Base-by-base conservation (phyloP, 2,888 invertebrate species). In the Noctua janthe region DNA sequence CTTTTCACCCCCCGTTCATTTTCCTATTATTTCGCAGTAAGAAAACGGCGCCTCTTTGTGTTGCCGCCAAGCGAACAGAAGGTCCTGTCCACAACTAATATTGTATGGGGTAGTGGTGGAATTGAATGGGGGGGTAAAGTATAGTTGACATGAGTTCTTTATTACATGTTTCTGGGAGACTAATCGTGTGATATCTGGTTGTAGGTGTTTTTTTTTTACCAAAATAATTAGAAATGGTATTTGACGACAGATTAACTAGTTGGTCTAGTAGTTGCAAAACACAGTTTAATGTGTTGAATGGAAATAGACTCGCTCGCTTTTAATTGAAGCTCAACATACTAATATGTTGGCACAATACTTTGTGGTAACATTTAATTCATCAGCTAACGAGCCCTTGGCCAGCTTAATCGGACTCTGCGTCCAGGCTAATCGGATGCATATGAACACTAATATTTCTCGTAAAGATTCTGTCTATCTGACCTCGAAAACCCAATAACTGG, bases 21-120 rank as follows among this genome's bases (percentile, higher is more conserved):
- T 89, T 90, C 84, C 89, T 89, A 90, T 89, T 89, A 90, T 87
- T 85, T 88, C 83, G 64, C 79, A 78, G 80, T 89, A 89, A 89
- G 90, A 89, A 87, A 90, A 85, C 89, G 90, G 74, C 64, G 66
- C 62, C 78, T 81, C 89, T 88, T 89, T 90, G 87, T 90, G 86
- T 82, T 81, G 66, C 84, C 74, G 76, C 71, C 81, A 89, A 83
- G 78, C 59, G 83, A 81, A 70, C 83, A 82, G 74, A 81, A 83
- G 69, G 79, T 71, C 67, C 64, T 77, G 81, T 85, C 88, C 88
- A 66, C 85, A 69, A 77, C 81, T 87, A 76, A 84, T 81, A 80
- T 71, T 84, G 73, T 83, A 74, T 83, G 84, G 47, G 87, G 47
- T n/a, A 23, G 62, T 51, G n/a, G n/a, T 54, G 29, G 29, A 59